Evolutionary conservation across 2,888 invertebrate species (phyloP).

Genomic region (Coelinius sp.): DNA sequence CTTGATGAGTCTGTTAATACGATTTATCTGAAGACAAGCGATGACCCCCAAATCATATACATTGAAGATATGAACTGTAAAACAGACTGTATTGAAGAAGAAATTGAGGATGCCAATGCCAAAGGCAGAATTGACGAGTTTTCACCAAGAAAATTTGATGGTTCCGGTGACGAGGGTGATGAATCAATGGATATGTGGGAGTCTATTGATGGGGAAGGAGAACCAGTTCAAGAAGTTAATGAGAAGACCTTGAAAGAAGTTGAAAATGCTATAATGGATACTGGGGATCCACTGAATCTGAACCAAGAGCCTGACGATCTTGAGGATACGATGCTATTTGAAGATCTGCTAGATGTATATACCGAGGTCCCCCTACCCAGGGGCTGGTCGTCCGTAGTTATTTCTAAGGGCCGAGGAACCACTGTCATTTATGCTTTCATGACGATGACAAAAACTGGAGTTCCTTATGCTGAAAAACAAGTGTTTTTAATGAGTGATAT

Average conservation of each 20-base stretch:
- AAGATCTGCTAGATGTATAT: conserved; percentile 64
- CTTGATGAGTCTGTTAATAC: conserved; percentile 17
- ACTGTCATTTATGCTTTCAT: conserved; percentile 63
- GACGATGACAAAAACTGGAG: conserved; percentile 57
- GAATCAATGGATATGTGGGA: conserved; percentile 49
- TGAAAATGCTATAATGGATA: neutral
- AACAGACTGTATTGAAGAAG: conserved; percentile 40
- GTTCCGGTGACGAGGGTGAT: conserved; percentile 18
- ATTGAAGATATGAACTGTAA: conserved; percentile 38
- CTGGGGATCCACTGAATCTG: conserved; percentile 29
- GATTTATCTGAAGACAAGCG: conserved; percentile 29
- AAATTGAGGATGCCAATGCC: conserved; percentile 14
- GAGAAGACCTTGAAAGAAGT: neutral
- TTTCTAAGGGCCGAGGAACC: conserved; percentile 60
- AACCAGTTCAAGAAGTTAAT: neutral
- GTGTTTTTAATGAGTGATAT: conserved; percentile 65
- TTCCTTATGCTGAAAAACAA: conserved; percentile 65
- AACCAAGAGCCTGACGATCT: conserved; percentile 32
- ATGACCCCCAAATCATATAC: conserved; percentile 42
- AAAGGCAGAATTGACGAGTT: conserved; percentile 18
- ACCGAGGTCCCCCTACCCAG: conserved; percentile 61
- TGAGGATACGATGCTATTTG: conserved; percentile 58
- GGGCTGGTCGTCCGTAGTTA: conserved; percentile 63
- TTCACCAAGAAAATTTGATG: neutral
- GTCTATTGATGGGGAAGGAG: conserved; percentile 36